Conservation (phyloP, 2,888 invertebrate genomes). For the Steromphala cineraria region DNA sequence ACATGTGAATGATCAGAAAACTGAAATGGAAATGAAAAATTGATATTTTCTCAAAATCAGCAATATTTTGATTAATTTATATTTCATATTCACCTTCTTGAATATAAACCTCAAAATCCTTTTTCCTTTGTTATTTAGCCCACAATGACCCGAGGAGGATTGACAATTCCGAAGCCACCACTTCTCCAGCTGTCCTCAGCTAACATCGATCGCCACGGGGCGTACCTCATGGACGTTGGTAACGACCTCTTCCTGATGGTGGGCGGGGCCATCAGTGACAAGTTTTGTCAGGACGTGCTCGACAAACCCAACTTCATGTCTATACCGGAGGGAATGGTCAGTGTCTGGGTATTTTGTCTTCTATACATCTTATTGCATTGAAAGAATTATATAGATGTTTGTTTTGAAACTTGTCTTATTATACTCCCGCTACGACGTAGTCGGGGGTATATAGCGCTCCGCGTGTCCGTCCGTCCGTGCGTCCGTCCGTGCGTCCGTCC, state of each 20-base stretch:
- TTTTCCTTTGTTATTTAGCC: conserved; percentile 53
- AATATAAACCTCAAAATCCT: not conserved
- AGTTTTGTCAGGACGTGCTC: conserved; percentile 86
- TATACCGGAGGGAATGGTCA: conserved; percentile 68
- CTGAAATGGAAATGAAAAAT: too few relatives aligned
- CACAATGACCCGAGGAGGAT: conserved; percentile 68
- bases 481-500: too few relatives aligned
- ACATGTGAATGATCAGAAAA: too few relatives aligned
- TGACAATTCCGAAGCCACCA: conserved; percentile 80
- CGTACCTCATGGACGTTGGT: conserved; percentile 93
- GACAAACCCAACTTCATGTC: conserved; percentile 78
- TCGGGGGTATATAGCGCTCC: too few relatives aligned
- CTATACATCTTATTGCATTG: too few relatives aligned
- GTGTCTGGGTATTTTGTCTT: conserved; percentile 21
- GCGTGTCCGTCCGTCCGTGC: too few relatives aligned
- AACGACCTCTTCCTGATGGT: conserved; percentile 88
- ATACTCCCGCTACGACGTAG: too few relatives aligned
- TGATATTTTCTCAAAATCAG: too few relatives aligned
- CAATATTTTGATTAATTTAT: too few relatives aligned
- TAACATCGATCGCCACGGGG: conserved; percentile 85
- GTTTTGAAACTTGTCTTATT: too few relatives aligned
- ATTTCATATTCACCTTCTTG: too few relatives aligned
- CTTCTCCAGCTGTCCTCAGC: conserved; percentile 89
- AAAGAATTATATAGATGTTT: too few relatives aligned
- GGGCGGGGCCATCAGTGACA: conserved; percentile 85